Conservation (phyloP, 2,888 invertebrate genomes). For the Branchellion lobata region DNA sequence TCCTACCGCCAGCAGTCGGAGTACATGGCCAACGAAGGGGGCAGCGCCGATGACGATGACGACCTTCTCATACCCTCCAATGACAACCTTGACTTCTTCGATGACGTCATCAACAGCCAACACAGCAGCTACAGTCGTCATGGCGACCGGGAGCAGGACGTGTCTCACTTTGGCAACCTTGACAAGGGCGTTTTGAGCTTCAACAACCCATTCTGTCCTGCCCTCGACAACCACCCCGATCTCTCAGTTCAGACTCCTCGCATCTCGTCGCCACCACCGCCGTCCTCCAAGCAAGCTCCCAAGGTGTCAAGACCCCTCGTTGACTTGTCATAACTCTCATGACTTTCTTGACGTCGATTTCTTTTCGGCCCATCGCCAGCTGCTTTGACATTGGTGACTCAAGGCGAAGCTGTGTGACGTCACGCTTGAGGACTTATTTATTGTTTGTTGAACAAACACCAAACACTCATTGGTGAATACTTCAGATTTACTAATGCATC, state of each 20-base stretch:
- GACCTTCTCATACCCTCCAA: background rate
- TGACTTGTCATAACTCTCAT: no score
- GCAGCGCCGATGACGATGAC: slow-evolving; percentile 1
- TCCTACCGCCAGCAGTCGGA: background rate
- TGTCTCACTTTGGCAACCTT: slow-evolving; percentile 35
- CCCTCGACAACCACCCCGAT: slow-evolving; percentile 31
- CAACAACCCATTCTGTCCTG: slow-evolving; percentile 49
- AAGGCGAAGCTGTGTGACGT: no score
- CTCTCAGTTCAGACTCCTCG: slow-evolving; percentile 40
- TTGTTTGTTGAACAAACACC: no score
- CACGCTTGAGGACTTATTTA: no score
- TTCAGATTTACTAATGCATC: no score
- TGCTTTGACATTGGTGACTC: no score
- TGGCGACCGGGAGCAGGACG: background rate
- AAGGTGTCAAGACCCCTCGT: no score
- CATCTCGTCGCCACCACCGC: background rate
- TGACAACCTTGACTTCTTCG: background rate
- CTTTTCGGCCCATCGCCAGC: no score
- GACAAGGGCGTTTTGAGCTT: slow-evolving; percentile 19
- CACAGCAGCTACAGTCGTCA: background rate
- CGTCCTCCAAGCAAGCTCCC: background rate
- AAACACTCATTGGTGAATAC: no score
- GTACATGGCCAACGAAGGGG: background rate
- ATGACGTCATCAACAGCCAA: slow-evolving; percentile 14
- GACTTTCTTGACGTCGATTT: no score